phyloP scores from a whole-genome alignment of 2,113 vertebrate genomes.

The Entomyzon cyanotis region DNA sequence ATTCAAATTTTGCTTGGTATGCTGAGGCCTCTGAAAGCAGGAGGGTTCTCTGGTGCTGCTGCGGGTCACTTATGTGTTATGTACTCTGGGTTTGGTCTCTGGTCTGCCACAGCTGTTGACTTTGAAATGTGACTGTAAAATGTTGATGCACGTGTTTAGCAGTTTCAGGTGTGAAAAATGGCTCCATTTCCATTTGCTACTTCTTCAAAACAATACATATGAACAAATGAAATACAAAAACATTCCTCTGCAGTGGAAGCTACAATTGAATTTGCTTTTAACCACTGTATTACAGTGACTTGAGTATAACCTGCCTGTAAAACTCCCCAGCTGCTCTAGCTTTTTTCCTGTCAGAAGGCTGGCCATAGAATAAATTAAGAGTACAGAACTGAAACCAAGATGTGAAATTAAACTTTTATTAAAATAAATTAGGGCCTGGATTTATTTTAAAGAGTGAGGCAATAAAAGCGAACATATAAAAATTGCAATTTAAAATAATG shows the following conservation, averaged over 20 bases:
- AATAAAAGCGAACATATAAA: conserved; percentile 64
- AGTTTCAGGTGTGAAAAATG: background rate
- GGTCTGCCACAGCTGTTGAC: background rate
- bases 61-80: background rate
- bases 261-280: background rate
- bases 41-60: background rate
- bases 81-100: background rate
- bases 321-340: conserved; percentile 39
- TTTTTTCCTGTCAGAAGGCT: conserved; percentile 38
- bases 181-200: background rate
- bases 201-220: background rate
- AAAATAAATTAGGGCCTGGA: conserved; percentile 62
- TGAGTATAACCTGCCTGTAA: conserved; percentile 20
- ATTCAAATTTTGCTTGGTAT: background rate
- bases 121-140: background rate
- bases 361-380: conserved; percentile 59
- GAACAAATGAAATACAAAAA: background rate
- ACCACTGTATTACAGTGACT: background rate
- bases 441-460: conserved; percentile 66
- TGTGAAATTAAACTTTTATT: conserved; percentile 70
- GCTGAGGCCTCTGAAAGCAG: background rate
- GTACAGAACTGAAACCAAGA: conserved; percentile 60
- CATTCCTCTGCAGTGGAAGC: background rate
- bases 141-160: rapidly evolving
- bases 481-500: conserved; percentile 51